Evolutionary conservation across 2,888 invertebrate species (phyloP).

Genomic region (Cephus spinipes): DNA sequence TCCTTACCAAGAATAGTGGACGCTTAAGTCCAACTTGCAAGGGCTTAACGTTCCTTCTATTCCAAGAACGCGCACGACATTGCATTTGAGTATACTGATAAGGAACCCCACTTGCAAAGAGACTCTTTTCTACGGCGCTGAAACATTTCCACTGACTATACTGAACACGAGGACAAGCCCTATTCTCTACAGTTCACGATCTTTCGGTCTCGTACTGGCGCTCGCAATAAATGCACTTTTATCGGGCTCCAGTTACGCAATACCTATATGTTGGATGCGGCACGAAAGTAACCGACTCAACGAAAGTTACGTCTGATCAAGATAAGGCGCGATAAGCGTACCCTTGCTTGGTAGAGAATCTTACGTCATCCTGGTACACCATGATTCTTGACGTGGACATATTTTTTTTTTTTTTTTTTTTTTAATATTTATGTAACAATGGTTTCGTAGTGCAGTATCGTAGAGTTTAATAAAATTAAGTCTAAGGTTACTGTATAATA

Average conservation of each 20-base stretch:
- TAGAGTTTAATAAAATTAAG: neutral
- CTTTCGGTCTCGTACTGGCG: neutral
- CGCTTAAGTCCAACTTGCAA: neutral
- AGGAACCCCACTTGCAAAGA: neutral
- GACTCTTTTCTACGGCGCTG: neutral
- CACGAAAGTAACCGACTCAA: constrained; percentile 4
- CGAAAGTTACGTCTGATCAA: constrained; percentile 45
- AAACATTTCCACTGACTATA: neutral
- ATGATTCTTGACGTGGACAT: neutral
- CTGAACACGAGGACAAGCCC: neutral
- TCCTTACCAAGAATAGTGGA: neutral
- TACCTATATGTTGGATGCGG: neutral
- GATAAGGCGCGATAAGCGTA: constrained; percentile 48
- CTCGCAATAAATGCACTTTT: neutral
- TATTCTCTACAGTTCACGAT: neutral
- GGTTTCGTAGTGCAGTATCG: neutral
- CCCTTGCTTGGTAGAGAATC: neutral
- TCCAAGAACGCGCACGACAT: neutral
- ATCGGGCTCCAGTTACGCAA: neutral
- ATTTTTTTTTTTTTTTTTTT: neutral
- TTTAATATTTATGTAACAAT: no score
- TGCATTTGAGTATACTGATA: neutral
- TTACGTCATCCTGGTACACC: neutral
- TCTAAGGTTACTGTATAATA: neutral
- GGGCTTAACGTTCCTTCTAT: neutral